Evolutionary conservation across 2,888 invertebrate genomes (phyloP), one percentile per base, ranked within the genome.

Genomic region (Aphelenchoides bicaudatus): DNA sequence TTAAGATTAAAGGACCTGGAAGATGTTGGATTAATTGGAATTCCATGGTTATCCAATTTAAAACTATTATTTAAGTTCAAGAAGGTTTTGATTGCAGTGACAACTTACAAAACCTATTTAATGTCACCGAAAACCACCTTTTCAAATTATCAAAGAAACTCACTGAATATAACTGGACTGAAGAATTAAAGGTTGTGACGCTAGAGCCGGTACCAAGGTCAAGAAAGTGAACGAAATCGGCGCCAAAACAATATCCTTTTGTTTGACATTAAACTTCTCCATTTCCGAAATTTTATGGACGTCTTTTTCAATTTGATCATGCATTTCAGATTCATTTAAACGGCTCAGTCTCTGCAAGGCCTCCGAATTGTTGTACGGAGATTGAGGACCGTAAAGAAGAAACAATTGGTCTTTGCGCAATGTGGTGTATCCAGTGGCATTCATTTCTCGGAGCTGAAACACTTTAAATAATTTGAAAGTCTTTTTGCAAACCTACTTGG

Each of bases 381-480:
- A 74, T 16, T 58, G 34, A 6, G 51, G 49, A 0, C 74, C 75
- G 51, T 75, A 75, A 29, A 75, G 38, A 29, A 67, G 6, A 6
- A 66, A 50, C 31, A 73, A 51, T 49, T 75, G 75, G 8, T 67
- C 60, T 1, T 37, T 30, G 2, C 37, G 64, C 61, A 75, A 61
- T 10, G 71, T 64, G 6, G 71, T 57, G 59, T 67, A 75, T 30
- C 75, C 75, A 6, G 67, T 68, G 28, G 51, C 10, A 55, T 71
- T 74, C 59, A 74, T 63, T 19, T 71, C 61, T 10, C 59, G 38
- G 38, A 67, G 39, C 63, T 74, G 61, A 38, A 61, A 16, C 1
- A 8, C 6, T 3, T 6, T 21, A 23, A 27, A 2, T 2, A 27
- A 30, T n/a, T 34, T 49, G 27, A 10, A 31, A 21, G 13, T 49